phyloP scores from a whole-genome alignment of 2,797 vertebrate genomes.

The Cheirogaleus major region DNA sequence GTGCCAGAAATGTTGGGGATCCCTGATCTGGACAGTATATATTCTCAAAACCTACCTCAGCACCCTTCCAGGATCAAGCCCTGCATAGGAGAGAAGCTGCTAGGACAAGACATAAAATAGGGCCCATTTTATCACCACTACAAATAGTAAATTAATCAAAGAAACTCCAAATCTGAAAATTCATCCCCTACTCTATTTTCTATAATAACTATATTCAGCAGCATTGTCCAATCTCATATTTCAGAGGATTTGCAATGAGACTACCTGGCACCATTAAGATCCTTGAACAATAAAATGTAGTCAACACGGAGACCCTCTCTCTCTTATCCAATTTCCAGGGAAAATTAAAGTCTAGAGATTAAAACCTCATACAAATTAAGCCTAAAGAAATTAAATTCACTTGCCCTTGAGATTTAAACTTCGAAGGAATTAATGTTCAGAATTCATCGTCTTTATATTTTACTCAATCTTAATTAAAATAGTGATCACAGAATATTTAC shows the following conservation, averaged over 20 bases:
- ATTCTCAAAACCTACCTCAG: not conserved
- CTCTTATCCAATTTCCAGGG: not conserved
- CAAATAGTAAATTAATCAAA: not conserved
- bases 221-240: not conserved
- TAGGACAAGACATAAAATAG: not conserved
- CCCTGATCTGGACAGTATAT: not conserved
- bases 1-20: too few species aligned
- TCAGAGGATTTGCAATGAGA: not conserved
- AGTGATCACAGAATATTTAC: not conserved
- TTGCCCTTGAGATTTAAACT: conserved; percentile 44
- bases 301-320: not conserved
- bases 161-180: conserved; percentile 34
- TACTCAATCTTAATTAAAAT: not conserved
- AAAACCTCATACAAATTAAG: conserved; percentile 25
- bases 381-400: not conserved
- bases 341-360: not conserved
- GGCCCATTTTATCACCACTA: not conserved
- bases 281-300: not conserved
- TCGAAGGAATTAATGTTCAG: conserved; percentile 1
- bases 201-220: not conserved
- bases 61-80: not conserved
- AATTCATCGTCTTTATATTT: conserved; percentile 32
- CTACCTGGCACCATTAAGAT: not conserved
- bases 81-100: not conserved
- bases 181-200: not conserved